Evolutionary conservation across 2,113 vertebrate species (phyloP), one percentile per base, ranked within the genome.

Genomic region (Poeciliopsis turrubarensis): DNA sequence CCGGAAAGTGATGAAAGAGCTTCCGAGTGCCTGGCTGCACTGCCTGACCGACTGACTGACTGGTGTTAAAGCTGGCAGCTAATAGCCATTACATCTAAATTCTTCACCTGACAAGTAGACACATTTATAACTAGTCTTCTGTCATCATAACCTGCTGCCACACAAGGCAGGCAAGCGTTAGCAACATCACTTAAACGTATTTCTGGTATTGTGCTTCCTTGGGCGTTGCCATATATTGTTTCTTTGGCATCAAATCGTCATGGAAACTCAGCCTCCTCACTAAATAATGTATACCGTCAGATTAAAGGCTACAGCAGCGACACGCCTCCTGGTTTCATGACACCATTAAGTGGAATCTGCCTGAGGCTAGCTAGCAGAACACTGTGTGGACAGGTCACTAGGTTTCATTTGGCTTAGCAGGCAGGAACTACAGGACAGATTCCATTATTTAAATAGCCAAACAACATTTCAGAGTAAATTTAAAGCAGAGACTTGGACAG

Each of bases 1-100:
- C 89, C 78, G 75, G 75, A 44, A 71, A 61, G 73, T 68, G 73
- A 75, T 69, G 81, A 32, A 69, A 66, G 79, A 69, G 82, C 72
- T 86, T 80, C 44, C 12, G 66, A 8, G n/a, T 65, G 54, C 30
- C 72, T 79, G 77, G 30, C 61, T 68, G 60, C 34, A 31, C 32
- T 1, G 30, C 19, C 68, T 11, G 51, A 54, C 17, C 1, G 19
- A 25, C 19, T 25, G 19, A 6, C 68, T 25, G 51, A 54, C 22
- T n/a, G 7, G 51, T 7, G 19, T 25, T 54, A 6, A 22, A 6
- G 22, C 22, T 41, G 57, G 22, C 74, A 68, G 44, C 68, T 68
- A 68, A 77, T 41, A 0, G 71, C 12, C 54, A 30, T 77, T 31
- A 62, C 17, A 69, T 32, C 34, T 54, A 66, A 44, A 71, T 79